Base-by-base conservation (phyloP, 2,113 vertebrate genomes). In the Tapirus terrestris region DNA sequence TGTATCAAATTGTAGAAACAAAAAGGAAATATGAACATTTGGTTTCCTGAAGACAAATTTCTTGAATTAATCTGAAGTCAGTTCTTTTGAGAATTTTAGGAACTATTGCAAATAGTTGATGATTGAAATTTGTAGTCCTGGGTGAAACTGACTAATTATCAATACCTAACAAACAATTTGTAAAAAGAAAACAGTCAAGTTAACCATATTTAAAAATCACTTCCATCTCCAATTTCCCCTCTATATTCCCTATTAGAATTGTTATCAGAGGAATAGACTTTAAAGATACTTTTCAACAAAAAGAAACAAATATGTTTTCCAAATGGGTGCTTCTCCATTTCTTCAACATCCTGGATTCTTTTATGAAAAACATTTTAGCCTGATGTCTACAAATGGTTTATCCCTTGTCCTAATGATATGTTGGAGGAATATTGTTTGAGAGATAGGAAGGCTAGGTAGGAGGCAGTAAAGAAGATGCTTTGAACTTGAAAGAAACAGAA, bases 401-500 rank as follows among this genome's bases (percentile, higher is more conserved):
- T 82, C 80, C 20, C 82, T 92, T 39, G 13, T 96, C 96, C 36
- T 95, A 92, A 92, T 31, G 96, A 94, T 21, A 14, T 53, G 83
- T 92, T 97, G 94, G 94, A 48, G 58, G 25, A 73, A 51, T 96
- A 91, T 94, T 92, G 29, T 97, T 67, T 95, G 67, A 56, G 89
- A 97, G 77, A 21, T 67, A 88, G n/a, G 76, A 81, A 92, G 95
- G 73, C 21, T 73, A 16, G 91, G 80, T 73, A 72, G 72, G 80
- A 92, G 75, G 96, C 23, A 65, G 88, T 60, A 51, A 86, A 72
- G 83, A 92, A 11, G 96, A 93, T 70, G 97, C 36, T 98, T 97
- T 98, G 96, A 90, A 67, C 90, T 93, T 94, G 81, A 97, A 96
- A 97, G 97, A 85, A 94, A 96, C 60, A 84, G 97, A 98, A 98